Percentiles rank a stretch among this genome's conserved stretches.
Evolutionary conservation across 1,140 invertebrate genomes (phyloP).

Genomic region (Caenorhabditis latens): DNA sequence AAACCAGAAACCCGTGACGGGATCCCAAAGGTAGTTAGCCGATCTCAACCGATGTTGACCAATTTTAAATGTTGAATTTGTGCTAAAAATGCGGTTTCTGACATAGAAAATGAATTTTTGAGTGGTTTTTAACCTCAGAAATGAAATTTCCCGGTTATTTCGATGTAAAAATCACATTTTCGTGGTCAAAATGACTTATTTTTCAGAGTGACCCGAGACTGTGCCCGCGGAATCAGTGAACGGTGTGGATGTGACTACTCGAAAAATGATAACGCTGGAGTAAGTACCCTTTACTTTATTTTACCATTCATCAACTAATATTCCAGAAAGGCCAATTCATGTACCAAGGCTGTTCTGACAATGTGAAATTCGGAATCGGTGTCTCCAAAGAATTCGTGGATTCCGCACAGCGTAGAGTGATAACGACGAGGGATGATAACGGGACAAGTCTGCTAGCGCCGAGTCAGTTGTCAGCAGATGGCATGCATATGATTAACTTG

Average conservation of each 20-base stretch:
- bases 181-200: too few relatives aligned
- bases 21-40: too few relatives aligned
- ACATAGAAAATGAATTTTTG: too few relatives aligned
- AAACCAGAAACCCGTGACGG: too few relatives aligned
- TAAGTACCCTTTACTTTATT: neutral
- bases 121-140: too few relatives aligned
- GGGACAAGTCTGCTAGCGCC: constrained; percentile 78
- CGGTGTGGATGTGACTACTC: constrained; percentile 79
- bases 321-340: neutral
- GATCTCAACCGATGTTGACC: too few relatives aligned
- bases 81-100: too few relatives aligned
- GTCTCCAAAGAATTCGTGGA: constrained; percentile 82
- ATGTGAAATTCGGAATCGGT: constrained; percentile 81
- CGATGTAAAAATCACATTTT: too few relatives aligned
- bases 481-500: constrained; percentile 80
- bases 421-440: constrained; percentile 2
- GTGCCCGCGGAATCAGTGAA: constrained; percentile 79
- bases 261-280: constrained; percentile 23
- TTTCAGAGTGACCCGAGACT: constrained; percentile 79
- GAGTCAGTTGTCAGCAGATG: constrained; percentile 77
- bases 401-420: constrained; percentile 77
- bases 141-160: too few relatives aligned
- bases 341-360: constrained; percentile 79
- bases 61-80: too few relatives aligned
- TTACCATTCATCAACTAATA: neutral